phyloP scores from a whole-genome alignment of 2,113 vertebrate species.

The Campylorhamphus procurvoides region DNA sequence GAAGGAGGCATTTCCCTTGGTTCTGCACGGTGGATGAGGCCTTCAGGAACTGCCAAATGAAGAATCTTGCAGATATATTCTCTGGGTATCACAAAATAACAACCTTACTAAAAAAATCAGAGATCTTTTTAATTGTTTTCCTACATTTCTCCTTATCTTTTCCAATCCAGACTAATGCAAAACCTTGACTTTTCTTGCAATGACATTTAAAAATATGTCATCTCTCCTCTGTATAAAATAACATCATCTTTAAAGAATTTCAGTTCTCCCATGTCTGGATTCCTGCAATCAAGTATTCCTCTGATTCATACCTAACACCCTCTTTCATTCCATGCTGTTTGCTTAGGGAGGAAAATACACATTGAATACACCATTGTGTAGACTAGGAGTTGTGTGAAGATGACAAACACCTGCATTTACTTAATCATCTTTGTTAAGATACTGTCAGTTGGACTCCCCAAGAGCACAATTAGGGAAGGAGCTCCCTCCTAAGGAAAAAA shows the following conservation, averaged over 20 bases:
- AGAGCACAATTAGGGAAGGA: not conserved
- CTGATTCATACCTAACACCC: conserved; percentile 18
- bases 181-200: not conserved
- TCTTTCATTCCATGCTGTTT: not conserved
- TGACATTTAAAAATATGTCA: conserved; percentile 6
- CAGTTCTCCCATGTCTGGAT: not conserved
- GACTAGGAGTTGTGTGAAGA: not conserved
- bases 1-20: not conserved
- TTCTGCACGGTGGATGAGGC: not conserved
- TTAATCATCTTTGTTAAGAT: not conserved
- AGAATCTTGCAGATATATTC: not conserved
- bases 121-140: not conserved
- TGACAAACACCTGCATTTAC: conserved; percentile 13
- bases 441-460: not conserved
- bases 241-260: conserved; percentile 16
- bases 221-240: conserved; percentile 3
- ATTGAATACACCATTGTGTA: not conserved
- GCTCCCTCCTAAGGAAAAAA: not conserved
- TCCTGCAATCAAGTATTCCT: not conserved
- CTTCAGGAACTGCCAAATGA: not conserved
- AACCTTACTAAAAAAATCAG: not conserved
- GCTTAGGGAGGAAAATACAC: not conserved
- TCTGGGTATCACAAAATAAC: not conserved
- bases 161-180: not conserved
- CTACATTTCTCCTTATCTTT: not conserved